Conservation (phyloP, 1,140 invertebrate genomes). For the Thereuonema tuberculata region DNA sequence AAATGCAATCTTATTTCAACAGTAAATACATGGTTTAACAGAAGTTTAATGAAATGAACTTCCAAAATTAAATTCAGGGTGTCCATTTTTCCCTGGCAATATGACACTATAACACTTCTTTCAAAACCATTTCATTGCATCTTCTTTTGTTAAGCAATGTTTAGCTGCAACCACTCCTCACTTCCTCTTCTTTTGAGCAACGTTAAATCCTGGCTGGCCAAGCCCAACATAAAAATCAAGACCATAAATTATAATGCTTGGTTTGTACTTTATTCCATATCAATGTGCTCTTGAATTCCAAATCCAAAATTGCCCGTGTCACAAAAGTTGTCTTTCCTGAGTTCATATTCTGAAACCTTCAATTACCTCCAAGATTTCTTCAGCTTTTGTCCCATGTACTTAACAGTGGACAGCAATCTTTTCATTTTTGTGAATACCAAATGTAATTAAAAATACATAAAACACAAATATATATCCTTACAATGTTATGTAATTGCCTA, state of each 20-base stretch:
- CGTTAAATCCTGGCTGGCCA: slow-evolving; percentile 91
- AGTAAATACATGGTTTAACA: no score
- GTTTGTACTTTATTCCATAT: slow-evolving; percentile 99
- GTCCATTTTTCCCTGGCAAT: no score
- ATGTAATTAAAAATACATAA: no score
- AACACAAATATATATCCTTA: no score
- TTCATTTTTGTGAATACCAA: slow-evolving; percentile 99
- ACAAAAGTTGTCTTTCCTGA: slow-evolving; percentile 95
- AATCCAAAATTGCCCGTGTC: slow-evolving; percentile 98
- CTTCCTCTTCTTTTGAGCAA: slow-evolving; percentile 81
- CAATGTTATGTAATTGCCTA: no score
- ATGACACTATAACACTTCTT: no score
- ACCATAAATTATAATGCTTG: slow-evolving; percentile 97
- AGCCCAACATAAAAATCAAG: slow-evolving; percentile 98
- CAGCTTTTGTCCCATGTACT: slow-evolving; percentile 94
- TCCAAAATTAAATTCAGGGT: no score
- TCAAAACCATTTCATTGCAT: slow-evolving; percentile 99
- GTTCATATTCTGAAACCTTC: slow-evolving; percentile 98
- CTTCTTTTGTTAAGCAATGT: slow-evolving; percentile 89
- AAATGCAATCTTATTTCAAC: no score
- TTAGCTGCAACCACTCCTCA: slow-evolving; percentile 80
- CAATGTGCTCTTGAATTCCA: slow-evolving; percentile 99
- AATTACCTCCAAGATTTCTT: slow-evolving; percentile 97
- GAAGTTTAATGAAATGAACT: no score
- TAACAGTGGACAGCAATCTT: slow-evolving; percentile 99